Conservation (phyloP, 1,140 invertebrate genomes). For the Cydia pomonella region DNA sequence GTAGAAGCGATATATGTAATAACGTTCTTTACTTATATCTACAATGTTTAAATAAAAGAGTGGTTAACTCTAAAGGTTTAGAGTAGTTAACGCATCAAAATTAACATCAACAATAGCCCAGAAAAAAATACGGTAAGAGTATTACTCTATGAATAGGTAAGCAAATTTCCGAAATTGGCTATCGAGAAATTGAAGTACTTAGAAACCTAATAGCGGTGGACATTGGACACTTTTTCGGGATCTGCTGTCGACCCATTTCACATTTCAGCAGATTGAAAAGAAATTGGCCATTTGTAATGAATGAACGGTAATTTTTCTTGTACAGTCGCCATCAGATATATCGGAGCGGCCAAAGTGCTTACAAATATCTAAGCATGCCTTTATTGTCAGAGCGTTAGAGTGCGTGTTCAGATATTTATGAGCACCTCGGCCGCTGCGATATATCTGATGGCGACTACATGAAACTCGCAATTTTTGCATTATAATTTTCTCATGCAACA, state of each 20-base stretch:
- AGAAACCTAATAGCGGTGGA: neutral
- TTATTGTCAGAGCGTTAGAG: too few relatives aligned
- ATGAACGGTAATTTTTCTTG: constrained; percentile 10
- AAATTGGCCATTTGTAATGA: constrained; percentile 3
- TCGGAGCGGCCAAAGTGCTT: too few relatives aligned
- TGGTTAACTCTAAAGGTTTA: too few relatives aligned
- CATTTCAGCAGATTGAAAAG: constrained; percentile 11
- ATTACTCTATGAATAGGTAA: neutral
- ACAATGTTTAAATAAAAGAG: neutral
- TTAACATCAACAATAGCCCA: too few relatives aligned
- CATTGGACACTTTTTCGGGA: neutral
- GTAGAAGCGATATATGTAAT: neutral
- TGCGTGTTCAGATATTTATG: too few relatives aligned
- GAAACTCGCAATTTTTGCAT: constrained; percentile 7
- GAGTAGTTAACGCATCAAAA: too few relatives aligned
- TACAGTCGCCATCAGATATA: too few relatives aligned
- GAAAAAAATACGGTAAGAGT: too few relatives aligned
- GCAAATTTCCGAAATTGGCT: neutral
- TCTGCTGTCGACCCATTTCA: constrained; percentile 6
- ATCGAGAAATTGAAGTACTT: neutral
- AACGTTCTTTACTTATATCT: neutral
- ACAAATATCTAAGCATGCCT: too few relatives aligned
- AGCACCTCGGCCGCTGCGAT: too few relatives aligned
- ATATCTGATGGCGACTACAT: too few relatives aligned
- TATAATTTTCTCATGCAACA: constrained; percentile 19